These are phyloP conservation scores for Patella depressa DNA, from an alignment of 2,888 invertebrate genomes.

Conservation along the genomic window DNA sequence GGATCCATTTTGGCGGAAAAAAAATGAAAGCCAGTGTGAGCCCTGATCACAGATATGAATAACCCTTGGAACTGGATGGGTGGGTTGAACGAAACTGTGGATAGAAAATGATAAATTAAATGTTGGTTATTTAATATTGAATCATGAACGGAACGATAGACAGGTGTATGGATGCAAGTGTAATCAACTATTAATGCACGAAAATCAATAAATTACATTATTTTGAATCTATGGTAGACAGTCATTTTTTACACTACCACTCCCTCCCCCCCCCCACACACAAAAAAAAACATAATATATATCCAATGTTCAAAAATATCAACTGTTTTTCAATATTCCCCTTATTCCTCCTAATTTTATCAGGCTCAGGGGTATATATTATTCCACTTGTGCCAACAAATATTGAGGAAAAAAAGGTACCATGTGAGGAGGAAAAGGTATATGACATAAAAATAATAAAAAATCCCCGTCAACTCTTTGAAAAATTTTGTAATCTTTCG, in stretches of 20 bases:
- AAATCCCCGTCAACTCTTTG: not conserved
- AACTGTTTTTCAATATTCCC: not conserved
- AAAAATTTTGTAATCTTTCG: no score
- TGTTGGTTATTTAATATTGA: no score
- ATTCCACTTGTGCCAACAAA: not conserved
- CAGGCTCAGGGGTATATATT: not conserved
- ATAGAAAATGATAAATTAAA: no score
- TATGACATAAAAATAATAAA: not conserved
- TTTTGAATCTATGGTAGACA: no score
- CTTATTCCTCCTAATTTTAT: not conserved
- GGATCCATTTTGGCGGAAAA: no score
- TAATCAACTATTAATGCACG: no score
- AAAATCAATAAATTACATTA: no score
- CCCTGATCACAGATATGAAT: no score
- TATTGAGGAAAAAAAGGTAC: no score
- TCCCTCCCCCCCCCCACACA: not conserved
- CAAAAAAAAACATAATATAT: not conserved
- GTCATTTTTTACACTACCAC: not conserved
- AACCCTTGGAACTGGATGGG: not conserved
- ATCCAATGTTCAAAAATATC: not conserved
- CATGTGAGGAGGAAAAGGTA: no score
- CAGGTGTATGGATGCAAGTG: no score
- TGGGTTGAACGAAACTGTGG: not conserved
- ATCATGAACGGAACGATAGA: not conserved
- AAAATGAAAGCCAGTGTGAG: no score